Evolutionary conservation across 35 echinoderm and acorn worm genomes (phyloP), one percentile per base, ranked within the genome.

Genomic region (Lytechinus variegatus): DNA sequence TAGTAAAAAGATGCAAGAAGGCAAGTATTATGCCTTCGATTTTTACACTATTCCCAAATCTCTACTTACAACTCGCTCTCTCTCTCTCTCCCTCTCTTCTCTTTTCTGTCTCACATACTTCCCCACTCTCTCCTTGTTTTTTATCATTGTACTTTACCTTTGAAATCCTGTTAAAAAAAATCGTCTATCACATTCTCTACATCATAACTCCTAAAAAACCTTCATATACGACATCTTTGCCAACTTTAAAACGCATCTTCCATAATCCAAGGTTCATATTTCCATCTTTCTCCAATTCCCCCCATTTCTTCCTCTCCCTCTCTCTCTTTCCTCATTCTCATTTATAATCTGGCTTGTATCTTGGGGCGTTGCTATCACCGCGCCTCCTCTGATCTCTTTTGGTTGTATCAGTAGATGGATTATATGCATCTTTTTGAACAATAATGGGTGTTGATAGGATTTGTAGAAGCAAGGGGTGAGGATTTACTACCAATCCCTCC

Each of bases 391-490:
- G 66, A 79, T 79, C 66, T 79, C 66, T 79, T 19, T 24, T 79
- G 66, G 66, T 79, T 79, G 66, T 79, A 79, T 79, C 66, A 79
- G 66, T 79, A 24, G n/a, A 79, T 24, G 66, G 66, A 79, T 79
- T 79, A 79, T 79, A 24, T 79, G 66, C 66, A 79, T 79, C 66
- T 79, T 79, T 44, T 79, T 79, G 14, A 79, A 79, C 66, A 79
- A 79, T 79, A 79, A 79, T 79, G 66, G 66, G 66, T 79, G 66
- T n/a, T 79, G 66, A 79, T 79, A 79, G 66, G 66, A 79, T 79
- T 79, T 79, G 66, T 16, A 79, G 66, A 79, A 79, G 66, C 66
- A 79, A 24, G 66, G 66, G 66, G 19, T 79, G 66, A 24, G 66
- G 66, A 79, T 79, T 58, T 79, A 79, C 14, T 79, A 79, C 66